Conservation (phyloP, 2,888 invertebrate species). For the Chymomyza fuscimana region DNA sequence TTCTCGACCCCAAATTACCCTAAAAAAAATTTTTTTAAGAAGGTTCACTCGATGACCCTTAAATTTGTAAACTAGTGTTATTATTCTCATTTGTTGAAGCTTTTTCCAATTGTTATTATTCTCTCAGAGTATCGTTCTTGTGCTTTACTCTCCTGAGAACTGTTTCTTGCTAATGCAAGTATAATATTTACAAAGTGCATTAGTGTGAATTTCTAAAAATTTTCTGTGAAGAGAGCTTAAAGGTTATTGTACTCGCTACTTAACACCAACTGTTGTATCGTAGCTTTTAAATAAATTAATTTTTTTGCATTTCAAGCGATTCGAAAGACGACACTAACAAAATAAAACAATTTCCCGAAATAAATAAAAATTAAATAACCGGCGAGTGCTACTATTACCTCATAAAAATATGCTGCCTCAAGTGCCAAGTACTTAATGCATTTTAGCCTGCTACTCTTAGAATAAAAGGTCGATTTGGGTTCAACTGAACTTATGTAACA, state of each 20-base stretch:
- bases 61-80: too few relatives aligned
- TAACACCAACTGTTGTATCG: not conserved
- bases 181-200: not conserved
- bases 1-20: too few relatives aligned
- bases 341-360: not conserved
- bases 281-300: not conserved
- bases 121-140: too few relatives aligned
- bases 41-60: too few relatives aligned
- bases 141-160: too few relatives aligned
- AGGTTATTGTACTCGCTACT: too few relatives aligned
- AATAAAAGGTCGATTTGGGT: too few relatives aligned
- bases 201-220: not conserved
- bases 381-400: not conserved
- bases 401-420: not conserved
- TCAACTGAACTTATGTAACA: not conserved
- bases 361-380: not conserved
- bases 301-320: not conserved
- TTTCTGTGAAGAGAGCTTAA: too few relatives aligned
- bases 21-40: too few relatives aligned
- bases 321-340: not conserved
- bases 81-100: too few relatives aligned
- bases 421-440: not conserved
- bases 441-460: not conserved
- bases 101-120: too few relatives aligned
- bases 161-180: not conserved